Evolutionary conservation across 2,797 vertebrate genomes (phyloP).

Genomic region (Karalla daura): DNA sequence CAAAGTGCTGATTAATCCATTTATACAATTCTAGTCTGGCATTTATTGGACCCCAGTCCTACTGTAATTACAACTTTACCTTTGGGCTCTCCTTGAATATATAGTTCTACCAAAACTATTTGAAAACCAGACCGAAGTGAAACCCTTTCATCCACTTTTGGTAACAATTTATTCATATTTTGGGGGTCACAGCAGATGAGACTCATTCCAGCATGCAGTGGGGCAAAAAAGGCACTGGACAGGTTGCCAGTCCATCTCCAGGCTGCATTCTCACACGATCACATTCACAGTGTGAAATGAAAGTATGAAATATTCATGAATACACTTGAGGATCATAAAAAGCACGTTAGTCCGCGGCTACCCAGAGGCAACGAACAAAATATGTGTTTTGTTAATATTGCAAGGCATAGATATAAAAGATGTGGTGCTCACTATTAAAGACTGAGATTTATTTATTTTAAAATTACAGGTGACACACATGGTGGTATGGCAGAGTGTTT

Average conservation of each 20-base stretch:
- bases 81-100: neutral
- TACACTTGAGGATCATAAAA: constrained; percentile 42
- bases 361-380: constrained; percentile 4
- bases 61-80: neutral
- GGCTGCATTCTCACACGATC: neutral
- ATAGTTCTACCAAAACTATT: neutral
- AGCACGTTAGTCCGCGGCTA: constrained; percentile 17
- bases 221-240: neutral
- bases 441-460: neutral
- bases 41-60: too few species aligned
- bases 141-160: neutral
- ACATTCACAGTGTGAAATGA: constrained; percentile 30
- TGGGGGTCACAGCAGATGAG: neutral
- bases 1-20: too few species aligned
- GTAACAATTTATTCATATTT: neutral
- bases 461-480: neutral
- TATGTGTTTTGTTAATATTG: constrained; percentile 34
- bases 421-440: neutral
- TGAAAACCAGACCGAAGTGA: neutral
- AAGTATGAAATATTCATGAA: constrained; percentile 49
- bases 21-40: too few species aligned
- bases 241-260: neutral
- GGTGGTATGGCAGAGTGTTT: neutral
- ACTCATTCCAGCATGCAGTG: constrained; percentile 4
- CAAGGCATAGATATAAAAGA: neutral